Evolutionary conservation across 2,797 vertebrate species (phyloP), one percentile per base, ranked within the genome.

Genomic region (Pipistrellus pygmaeus): DNA sequence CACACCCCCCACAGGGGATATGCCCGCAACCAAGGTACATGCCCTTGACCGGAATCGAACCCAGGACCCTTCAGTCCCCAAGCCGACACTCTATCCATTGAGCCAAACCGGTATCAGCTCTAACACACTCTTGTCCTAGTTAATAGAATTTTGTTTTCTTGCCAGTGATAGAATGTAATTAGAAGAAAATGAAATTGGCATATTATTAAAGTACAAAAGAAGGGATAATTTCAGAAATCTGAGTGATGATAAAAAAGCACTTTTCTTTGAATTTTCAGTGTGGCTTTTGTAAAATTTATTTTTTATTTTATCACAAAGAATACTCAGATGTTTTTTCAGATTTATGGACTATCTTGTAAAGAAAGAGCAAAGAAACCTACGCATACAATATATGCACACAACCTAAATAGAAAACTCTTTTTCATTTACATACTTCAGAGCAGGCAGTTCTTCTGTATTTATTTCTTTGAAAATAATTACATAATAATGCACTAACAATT

Each of bases 181-280:
- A 81, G 44, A 82, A 60, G 53, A 83, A 73, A 95, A 62, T 60
- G 23, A 12, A 91, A 81, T 41, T 89, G 75, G 48, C 18, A 81
- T 25, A 48, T 85, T n/a, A 81, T 68, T 80, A 80, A 57, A 60
- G 10, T 82, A 27, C 51, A 81, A 88, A 88, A 80, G 62, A 55
- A 89, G 9, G 18, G 32, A 80, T 55, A 23, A 78, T 20, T 85
- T 91, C 62, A 80, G 85, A 75, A 89, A 90, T 21, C 38, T 66
- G 48, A 69, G 12, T 64, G 48, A 80, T 41, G n/a, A 38, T 85
- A 76, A 85, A 82, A 94, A 94, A 68, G 8, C 71, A 8, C 30
- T 68, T 78, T 85, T 93, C 93, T 96, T 97, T 84, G 91, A 96
- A 96, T 98, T 95, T 97, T 97, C 55, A 91, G 41, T 96, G 94